Evolutionary conservation across 2,113 vertebrate species (phyloP).

Genomic region (Ploceus nigricollis): DNA sequence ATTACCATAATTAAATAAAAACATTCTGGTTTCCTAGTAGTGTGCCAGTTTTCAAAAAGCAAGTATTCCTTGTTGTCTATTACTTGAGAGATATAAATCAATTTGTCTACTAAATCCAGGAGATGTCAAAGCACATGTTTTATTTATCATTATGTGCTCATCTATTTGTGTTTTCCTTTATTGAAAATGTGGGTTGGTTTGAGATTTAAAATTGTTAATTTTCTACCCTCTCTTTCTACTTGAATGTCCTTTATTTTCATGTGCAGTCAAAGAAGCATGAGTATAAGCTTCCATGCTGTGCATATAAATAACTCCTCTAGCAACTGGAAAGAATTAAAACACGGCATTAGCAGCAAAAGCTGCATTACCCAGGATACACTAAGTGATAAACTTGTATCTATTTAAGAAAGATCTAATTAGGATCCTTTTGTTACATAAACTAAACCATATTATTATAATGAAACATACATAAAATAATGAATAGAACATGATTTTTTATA

Average conservation of each 20-base stretch:
- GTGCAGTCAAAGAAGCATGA: slow-evolving; percentile 45
- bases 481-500: slow-evolving; percentile 2
- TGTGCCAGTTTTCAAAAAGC: neutral
- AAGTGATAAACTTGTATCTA: slow-evolving; percentile 39
- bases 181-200: neutral
- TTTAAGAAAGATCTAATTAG: slow-evolving; percentile 53
- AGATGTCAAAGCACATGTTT: neutral
- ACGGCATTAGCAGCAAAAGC: neutral
- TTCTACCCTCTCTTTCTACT: slow-evolving; percentile 22
- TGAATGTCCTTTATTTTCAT: slow-evolving; percentile 47
- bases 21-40: neutral
- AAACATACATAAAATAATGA: slow-evolving; percentile 24
- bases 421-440: slow-evolving; percentile 36
- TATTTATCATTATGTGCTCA: neutral
- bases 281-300: slow-evolving; percentile 54
- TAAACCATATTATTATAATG: slow-evolving; percentile 8
- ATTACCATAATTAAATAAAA: slow-evolving; percentile 10
- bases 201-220: slow-evolving; percentile 42
- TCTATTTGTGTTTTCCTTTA: neutral
- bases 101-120: neutral
- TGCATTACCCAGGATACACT: slow-evolving; percentile 16
- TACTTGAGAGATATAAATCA: slow-evolving; percentile 1
- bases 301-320: slow-evolving; percentile 29
- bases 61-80: neutral
- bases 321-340: slow-evolving; percentile 48